Base-by-base conservation (phyloP, 2,888 invertebrate genomes). In the Mimas tiliae region DNA sequence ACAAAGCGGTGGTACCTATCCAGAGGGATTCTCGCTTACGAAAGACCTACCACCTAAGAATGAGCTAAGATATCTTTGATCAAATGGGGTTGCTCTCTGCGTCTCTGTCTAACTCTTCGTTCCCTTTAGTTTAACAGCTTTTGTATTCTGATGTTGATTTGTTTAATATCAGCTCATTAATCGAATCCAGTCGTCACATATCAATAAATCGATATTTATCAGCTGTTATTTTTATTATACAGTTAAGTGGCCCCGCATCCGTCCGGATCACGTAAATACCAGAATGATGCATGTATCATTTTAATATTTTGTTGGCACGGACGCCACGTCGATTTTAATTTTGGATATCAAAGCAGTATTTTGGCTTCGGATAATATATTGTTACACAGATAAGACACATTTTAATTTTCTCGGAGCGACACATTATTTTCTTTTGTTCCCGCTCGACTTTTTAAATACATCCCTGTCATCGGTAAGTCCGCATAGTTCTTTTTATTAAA, bases 181-280 rank as follows among this genome's bases (percentile, higher is more conserved):
- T 45, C 12, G 45, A 14, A 3, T 45, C 45, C 7, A 52, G n/a
- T 12, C 58, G 12, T 12, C 12, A 7, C 19, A 9, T n/a, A 34
- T 55, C 16, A 53, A 6, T 11, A 4, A 58, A 58, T 19, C 42
- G 58, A 58, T 58, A 19, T 42, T 11, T 38, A 58, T 9, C 38
- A 16, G 38, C 42, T 50, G 50, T 58, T 58, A 11, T 42, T 19
- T 12, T 11, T n/a, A 27, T 34, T 34, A 8, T 38, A 19, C 19
- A 42, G 19, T 42, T n/a, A 38, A 58, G 58, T 58, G 58, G n/a
- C 42, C 58, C 58, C 58, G 58, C 58, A 58, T 58, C 58, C 58
- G 58, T 21, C 42, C 11, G 38, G 4, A 19, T 50, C 50, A 16
- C 55, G 38, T 58, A 42, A 58, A 58, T 42, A 58, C 58, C 42